Base-by-base conservation (phyloP, 2,797 vertebrate genomes). In the Dallia pectoralis region DNA sequence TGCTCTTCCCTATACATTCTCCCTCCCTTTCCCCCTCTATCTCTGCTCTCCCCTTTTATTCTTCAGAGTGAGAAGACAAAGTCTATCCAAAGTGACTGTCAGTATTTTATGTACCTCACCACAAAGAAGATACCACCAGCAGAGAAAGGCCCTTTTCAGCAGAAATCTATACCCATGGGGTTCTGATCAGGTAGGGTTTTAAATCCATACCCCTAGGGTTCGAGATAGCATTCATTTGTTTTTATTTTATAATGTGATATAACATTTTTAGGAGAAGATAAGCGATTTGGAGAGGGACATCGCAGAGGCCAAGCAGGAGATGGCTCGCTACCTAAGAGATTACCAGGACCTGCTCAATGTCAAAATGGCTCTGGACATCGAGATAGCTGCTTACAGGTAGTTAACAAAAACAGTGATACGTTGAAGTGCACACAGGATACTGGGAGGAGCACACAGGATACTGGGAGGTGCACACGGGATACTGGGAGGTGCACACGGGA, bases 271-370 rank as follows among this genome's bases (percentile, higher is more conserved):
- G 95, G 86, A 90, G 74, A 92, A 88, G 79, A 94, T 96, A 87
- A 89, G 84, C 77, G 92, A 94, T 67, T 87, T 96, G 87, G 94
- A 96, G 84, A 85, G 78, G 65, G 91, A 95, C 44, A 94, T 96
- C 76, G 70, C 81, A 1, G 93, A 94, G 3, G 94, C 95, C 32
- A 95, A 96, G 85, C 93, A 93, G 80, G 95, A 97, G 89, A 96
- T 96, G 95, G 90, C 93, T 1, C 92, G 89, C 9, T 96, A 95
- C 86, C 91, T 96, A 85, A 91, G 91, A 76, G 96, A 96, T 75
- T 95, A 95, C 79, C 95, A 95, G 78, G 94, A 95, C 73, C 93
- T 96, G 56, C 93, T 95, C 81, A 94, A 94, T 19, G 93, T 94
- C 62, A 95, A 95, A 87, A 94, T 95, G 93, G 93, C 92, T 63